phyloP scores from a whole-genome alignment of 2,113 vertebrate genomes.

The Bubo blakistoni region DNA sequence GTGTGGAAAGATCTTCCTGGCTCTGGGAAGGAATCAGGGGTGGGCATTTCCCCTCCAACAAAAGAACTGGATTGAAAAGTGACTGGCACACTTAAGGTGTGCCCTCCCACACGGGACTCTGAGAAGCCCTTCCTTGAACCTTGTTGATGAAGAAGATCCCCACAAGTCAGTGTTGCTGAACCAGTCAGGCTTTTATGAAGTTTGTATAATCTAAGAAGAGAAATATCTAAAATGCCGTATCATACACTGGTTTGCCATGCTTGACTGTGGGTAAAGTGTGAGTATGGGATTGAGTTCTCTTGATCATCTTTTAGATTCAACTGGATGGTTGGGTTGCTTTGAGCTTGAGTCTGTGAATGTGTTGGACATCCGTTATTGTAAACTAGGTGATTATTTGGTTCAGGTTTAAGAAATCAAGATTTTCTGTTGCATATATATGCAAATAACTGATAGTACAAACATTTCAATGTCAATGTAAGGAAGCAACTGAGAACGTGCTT shows the following conservation, averaged over 20 bases:
- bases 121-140: not conserved
- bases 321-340: not conserved
- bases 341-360: not conserved
- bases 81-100: not conserved
- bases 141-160: not conserved
- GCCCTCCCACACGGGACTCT: not conserved
- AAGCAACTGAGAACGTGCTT: not conserved
- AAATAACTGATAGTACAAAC: not conserved
- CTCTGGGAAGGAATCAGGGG: not conserved
- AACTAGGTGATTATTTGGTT: not conserved
- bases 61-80: not conserved
- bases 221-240: not conserved
- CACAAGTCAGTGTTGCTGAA: not conserved
- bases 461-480: not conserved
- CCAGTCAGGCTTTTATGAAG: not conserved
- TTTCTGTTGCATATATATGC: not conserved
- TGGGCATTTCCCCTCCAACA: not conserved
- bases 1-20: not conserved
- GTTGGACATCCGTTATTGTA: not conserved
- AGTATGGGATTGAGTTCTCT: not conserved
- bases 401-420: not conserved
- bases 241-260: not conserved
- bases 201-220: not conserved
- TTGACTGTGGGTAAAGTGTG: not conserved
- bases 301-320: not conserved